Percentiles rank a stretch among this genome's conserved stretches.
Conservation (phyloP, 2,113 vertebrate species). For the Semicossyphus pulcher region DNA sequence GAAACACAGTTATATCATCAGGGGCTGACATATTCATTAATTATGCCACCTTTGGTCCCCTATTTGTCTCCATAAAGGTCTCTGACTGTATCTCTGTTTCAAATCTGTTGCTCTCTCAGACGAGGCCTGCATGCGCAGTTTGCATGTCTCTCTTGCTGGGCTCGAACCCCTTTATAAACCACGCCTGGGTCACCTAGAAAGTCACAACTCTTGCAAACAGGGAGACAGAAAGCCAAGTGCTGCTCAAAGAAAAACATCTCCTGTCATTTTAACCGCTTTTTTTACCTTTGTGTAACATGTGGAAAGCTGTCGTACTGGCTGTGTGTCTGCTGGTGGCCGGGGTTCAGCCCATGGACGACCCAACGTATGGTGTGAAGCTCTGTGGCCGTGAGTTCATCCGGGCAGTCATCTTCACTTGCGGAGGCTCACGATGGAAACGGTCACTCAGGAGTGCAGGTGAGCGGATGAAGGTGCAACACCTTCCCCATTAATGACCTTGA, state of each 20-base stretch:
- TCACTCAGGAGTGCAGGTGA: conserved; percentile 77
- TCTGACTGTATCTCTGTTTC: conserved; percentile 67
- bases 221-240: conserved; percentile 36
- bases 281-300: conserved; percentile 67
- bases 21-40: conserved; percentile 51
- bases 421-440: conserved; percentile 88
- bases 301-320: conserved; percentile 74
- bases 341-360: conserved; percentile 72
- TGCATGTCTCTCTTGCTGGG: conserved; percentile 29
- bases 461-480: conserved; percentile 5
- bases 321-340: conserved; percentile 81
- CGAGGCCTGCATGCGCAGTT: conserved; percentile 45
- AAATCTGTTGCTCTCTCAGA: conserved; percentile 63
- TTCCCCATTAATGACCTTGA: not conserved
- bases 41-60: conserved; percentile 73
- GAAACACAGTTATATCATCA: conserved; percentile 47
- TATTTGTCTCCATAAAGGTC: conserved; percentile 85
- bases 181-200: conserved; percentile 51
- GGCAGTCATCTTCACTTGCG: conserved; percentile 90
- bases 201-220: conserved; percentile 55
- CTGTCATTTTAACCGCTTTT: conserved; percentile 1
- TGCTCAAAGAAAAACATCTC: conserved; percentile 14
- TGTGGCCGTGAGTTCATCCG: conserved; percentile 91
- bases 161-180: conserved; percentile 78
- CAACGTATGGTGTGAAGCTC: conserved; percentile 85